These are phyloP conservation scores for Caenorhabditis tropicalis DNA, from an alignment of 1,140 invertebrate genomes.

Conservation along the genomic window DNA sequence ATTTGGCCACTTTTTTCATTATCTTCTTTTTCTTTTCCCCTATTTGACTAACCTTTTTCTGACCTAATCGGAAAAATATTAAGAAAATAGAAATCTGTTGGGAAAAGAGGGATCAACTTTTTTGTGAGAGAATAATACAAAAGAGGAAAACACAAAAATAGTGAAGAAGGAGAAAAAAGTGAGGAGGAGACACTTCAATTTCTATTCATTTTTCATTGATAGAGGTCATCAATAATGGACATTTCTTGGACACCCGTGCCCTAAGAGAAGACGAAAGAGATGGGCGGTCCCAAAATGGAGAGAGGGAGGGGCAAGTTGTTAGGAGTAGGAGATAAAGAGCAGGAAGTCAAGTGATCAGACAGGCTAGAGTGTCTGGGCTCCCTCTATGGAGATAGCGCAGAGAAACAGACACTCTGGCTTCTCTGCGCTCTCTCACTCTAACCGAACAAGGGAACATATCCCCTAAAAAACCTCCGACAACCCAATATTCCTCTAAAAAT, in stretches of 20 bases:
- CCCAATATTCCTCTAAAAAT: too few relatives aligned
- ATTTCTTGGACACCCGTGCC: background rate
- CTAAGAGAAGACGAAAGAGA: background rate
- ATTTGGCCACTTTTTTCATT: background rate
- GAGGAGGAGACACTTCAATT: constrained; percentile 10
- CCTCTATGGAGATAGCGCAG: too few relatives aligned
- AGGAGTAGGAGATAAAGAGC: background rate
- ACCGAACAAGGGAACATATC: too few relatives aligned
- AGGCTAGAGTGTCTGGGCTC: too few relatives aligned
- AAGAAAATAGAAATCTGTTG: too few relatives aligned
- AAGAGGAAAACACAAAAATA: background rate
- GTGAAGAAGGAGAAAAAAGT: background rate
- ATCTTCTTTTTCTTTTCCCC: background rate
- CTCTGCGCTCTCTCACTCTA: too few relatives aligned
- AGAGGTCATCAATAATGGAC: constrained; percentile 42
- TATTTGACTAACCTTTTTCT: background rate
- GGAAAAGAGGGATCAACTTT: too few relatives aligned
- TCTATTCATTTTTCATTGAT: constrained; percentile 42
- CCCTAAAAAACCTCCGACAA: too few relatives aligned
- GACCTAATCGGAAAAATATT: too few relatives aligned
- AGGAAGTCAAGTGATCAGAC: too few relatives aligned
- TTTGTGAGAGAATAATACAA: too few relatives aligned
- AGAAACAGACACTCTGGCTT: too few relatives aligned
- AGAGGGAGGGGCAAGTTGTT: background rate
- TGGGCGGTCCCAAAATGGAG: background rate